phyloP scores from a whole-genome alignment of 2,888 invertebrate species.

The Caenorhabditis virilis region DNA sequence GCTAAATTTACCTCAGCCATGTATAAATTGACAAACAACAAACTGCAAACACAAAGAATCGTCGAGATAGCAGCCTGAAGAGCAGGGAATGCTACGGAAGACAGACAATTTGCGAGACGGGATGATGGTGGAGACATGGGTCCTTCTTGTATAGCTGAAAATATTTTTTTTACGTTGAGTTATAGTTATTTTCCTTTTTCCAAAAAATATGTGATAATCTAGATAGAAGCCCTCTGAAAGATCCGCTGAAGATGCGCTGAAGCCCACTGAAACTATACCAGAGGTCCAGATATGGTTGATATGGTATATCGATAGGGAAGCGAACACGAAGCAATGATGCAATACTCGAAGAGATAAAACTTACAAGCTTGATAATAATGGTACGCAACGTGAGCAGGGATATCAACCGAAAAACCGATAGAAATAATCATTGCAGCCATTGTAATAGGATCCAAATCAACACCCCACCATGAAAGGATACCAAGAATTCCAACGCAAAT shows the following conservation, averaged over 20 bases:
- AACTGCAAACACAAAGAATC: constrained; percentile 46
- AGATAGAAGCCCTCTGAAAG: too few relatives aligned
- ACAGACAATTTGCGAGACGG: constrained; percentile 52
- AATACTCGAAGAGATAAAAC: constrained; percentile 6
- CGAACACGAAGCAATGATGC: too few relatives aligned
- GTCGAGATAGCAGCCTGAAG: constrained; percentile 52
- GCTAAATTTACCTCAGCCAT: constrained; percentile 56
- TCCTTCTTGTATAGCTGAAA: constrained; percentile 48
- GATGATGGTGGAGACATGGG: constrained; percentile 48
- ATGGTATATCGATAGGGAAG: too few relatives aligned
- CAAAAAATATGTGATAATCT: neutral
- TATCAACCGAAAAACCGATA: constrained; percentile 65
- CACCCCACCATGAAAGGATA: constrained; percentile 58
- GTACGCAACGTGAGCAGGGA: constrained; percentile 64
- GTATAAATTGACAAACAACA: constrained; percentile 63
- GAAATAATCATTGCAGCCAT: constrained; percentile 67
- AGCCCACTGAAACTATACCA: too few relatives aligned
- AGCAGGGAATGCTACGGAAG: constrained; percentile 57
- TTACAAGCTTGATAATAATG: constrained; percentile 60
- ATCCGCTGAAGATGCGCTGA: too few relatives aligned
- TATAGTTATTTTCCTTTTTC: constrained; percentile 12
- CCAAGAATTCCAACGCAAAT: constrained; percentile 58
- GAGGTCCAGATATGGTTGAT: too few relatives aligned
- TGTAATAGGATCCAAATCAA: constrained; percentile 65
- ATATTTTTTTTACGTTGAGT: neutral